Evolutionary conservation across 1,140 invertebrate genomes (phyloP).

Genomic region (Aphelinus atriplicis): DNA sequence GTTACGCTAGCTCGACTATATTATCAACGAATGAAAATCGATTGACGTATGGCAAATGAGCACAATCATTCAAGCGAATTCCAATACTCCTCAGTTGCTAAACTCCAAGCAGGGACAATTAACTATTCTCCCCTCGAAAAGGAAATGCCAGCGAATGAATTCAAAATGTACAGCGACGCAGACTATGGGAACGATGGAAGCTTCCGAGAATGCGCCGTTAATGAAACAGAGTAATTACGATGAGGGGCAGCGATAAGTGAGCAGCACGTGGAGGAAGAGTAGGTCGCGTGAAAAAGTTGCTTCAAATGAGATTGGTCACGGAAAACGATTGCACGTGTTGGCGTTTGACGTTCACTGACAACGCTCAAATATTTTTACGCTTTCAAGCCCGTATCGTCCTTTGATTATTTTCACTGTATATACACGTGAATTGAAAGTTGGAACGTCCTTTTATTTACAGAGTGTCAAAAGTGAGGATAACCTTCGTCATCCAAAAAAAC

Average conservation of each 20-base stretch:
- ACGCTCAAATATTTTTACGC: no score
- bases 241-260: constrained; percentile 8
- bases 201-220: background rate
- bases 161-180: background rate
- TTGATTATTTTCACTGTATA: no score
- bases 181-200: background rate
- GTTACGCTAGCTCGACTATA: background rate
- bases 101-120: background rate
- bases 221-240: constrained; percentile 38
- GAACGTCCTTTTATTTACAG: no score
- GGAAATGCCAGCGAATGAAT: background rate
- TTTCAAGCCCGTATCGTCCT: no score
- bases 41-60: background rate
- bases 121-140: constrained; percentile 2
- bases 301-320: constrained; percentile 26
- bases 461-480: no score
- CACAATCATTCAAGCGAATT: background rate
- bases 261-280: background rate
- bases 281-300: constrained; percentile 20
- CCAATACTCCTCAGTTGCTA: background rate
- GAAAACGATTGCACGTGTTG: background rate
- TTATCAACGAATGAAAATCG: background rate
- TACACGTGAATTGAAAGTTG: no score
- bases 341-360: no score
- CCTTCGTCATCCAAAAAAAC: no score